A percentile compares a stretch with the other conserved stretches of the same genome.
phyloP scores from a whole-genome alignment of 2,797 vertebrate species.

The Chaenodraco wilsoni region DNA sequence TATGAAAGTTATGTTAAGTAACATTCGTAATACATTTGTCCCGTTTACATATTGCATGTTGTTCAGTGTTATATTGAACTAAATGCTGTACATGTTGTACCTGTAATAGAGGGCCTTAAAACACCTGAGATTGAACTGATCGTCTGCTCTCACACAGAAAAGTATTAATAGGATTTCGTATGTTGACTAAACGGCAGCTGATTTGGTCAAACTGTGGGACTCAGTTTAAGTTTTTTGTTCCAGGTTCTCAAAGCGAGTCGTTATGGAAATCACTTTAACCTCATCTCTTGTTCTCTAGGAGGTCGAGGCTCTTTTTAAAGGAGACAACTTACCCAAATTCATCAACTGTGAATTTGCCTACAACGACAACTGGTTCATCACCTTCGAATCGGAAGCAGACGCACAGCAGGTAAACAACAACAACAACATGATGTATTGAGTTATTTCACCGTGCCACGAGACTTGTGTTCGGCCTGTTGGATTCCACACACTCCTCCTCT shows the following conservation, averaged over 20 bases:
- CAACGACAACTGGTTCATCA: slow-evolving; percentile 99
- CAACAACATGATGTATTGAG: neutral
- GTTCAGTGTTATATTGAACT: too few species aligned
- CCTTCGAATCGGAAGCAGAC: slow-evolving; percentile 98
- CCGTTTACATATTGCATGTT: too few species aligned
- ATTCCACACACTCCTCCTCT: too few species aligned
- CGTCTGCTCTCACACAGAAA: neutral
- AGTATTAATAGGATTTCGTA: neutral
- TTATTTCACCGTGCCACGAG: too few species aligned
- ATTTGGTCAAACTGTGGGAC: neutral
- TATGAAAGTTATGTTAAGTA: too few species aligned
- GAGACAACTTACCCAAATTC: slow-evolving; percentile 96
- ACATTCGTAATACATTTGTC: too few species aligned
- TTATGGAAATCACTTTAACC: neutral
- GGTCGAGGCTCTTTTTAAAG: slow-evolving; percentile 97
- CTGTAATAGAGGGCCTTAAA: too few species aligned
- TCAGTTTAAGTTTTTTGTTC: neutral
- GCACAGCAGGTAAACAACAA: slow-evolving; percentile 90
- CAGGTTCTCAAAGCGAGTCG: neutral
- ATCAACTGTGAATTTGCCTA: slow-evolving; percentile 99
- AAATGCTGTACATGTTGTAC: too few species aligned
- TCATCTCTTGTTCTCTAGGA: slow-evolving; percentile 81
- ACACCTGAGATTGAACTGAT: neutral
- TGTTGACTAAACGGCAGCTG: neutral
- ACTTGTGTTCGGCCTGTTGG: too few species aligned